These are phyloP conservation scores for Platyrinchus mystaceus DNA, from an alignment of 2,797 vertebrate genomes.

Conservation along the genomic window DNA sequence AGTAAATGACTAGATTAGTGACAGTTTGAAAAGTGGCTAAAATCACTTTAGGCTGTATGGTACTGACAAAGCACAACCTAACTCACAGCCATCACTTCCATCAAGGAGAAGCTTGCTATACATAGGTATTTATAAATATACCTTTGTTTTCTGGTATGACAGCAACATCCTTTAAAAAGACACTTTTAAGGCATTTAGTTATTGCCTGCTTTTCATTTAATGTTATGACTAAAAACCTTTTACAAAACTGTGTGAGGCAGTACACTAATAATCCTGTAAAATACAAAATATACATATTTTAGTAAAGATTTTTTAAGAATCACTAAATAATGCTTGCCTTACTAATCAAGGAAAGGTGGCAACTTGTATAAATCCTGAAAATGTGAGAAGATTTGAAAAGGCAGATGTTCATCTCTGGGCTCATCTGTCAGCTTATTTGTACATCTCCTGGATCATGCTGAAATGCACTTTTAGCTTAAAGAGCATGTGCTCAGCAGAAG, in stretches of 20 bases:
- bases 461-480: not conserved
- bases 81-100: not conserved
- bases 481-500: not conserved
- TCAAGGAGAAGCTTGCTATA: not conserved
- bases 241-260: not conserved
- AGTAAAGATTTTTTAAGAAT: not conserved
- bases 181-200: not conserved
- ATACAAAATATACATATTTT: not conserved
- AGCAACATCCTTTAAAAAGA: not conserved
- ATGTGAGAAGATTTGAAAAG: not conserved
- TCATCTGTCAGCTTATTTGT: not conserved
- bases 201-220: not conserved
- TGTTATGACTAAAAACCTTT: not conserved
- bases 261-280: not conserved
- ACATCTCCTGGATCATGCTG: not conserved
- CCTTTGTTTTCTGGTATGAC: not conserved
- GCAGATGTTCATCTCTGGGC: not conserved
- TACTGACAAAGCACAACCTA: not conserved
- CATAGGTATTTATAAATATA: not conserved
- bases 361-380: not conserved
- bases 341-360: not conserved
- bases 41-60: not conserved
- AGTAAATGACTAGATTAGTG: not conserved
- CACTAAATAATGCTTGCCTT: not conserved
- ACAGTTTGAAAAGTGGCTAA: not conserved